phyloP scores from a whole-genome alignment of 2,113 vertebrate genomes.

The Taurulus bubalis region DNA sequence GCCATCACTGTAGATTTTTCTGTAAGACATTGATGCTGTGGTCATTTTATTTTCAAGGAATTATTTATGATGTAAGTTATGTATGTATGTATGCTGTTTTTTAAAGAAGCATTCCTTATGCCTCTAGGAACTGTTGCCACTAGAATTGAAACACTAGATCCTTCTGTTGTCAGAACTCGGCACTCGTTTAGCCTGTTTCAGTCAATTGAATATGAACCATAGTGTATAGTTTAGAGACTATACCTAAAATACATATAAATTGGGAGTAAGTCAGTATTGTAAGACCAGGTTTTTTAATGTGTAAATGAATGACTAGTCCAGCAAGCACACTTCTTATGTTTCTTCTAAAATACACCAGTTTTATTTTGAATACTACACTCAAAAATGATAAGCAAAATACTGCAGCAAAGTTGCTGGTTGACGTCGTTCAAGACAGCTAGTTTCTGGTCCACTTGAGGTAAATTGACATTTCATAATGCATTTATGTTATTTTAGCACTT shows the following conservation, averaged over 20 bases:
- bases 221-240: conserved; percentile 45
- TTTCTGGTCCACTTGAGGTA: conserved; percentile 47
- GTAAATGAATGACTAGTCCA: conserved; percentile 57
- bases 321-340: conserved; percentile 39
- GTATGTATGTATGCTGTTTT: conserved; percentile 82
- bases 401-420: not conserved
- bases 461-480: conserved; percentile 49
- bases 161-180: conserved; percentile 60
- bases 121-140: conserved; percentile 81
- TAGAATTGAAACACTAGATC: conserved; percentile 69
- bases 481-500: conserved; percentile 62
- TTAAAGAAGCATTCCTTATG: conserved; percentile 85
- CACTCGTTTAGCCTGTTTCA: conserved; percentile 32
- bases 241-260: conserved; percentile 38
- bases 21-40: conserved; percentile 76
- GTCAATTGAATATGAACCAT: conserved; percentile 32
- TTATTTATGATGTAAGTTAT: conserved; percentile 88
- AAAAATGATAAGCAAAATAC: conserved; percentile 20
- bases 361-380: conserved; percentile 26
- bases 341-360: conserved; percentile 26
- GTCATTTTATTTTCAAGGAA: conserved; percentile 82
- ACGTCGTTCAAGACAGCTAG: conserved; percentile 22
- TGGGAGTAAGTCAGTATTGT: conserved; percentile 62
- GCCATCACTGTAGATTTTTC: conserved; percentile 80
- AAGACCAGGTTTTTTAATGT: conserved; percentile 40